These are phyloP conservation scores for Columba livia DNA, from an alignment of 2,113 vertebrate species.

Conservation along the genomic window DNA sequence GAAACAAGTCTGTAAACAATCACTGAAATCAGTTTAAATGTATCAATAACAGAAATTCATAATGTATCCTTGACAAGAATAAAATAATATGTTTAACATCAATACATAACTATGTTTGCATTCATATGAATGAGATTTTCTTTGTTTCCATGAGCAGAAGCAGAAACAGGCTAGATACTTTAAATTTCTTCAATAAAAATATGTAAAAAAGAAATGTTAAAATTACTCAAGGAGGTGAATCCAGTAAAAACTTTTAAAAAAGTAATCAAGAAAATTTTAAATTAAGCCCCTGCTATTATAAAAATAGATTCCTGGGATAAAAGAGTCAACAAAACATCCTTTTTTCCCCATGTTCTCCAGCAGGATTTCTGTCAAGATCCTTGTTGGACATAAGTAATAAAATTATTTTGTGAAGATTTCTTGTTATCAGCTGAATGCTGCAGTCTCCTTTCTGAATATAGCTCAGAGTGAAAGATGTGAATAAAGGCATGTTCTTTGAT, in stretches of 20 bases:
- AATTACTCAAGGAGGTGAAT: neutral
- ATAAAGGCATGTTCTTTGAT: neutral
- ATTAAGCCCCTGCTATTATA: neutral
- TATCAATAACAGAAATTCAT: neutral
- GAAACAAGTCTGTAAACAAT: neutral
- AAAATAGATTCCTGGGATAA: slow-evolving; percentile 7
- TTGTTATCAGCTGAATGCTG: neutral
- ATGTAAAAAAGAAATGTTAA: neutral
- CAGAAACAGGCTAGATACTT: neutral
- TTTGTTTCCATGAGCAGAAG: neutral
- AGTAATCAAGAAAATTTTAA: neutral
- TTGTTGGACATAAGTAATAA: neutral
- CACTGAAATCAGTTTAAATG: neutral
- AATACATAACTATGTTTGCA: neutral
- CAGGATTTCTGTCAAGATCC: neutral
- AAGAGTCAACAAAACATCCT: neutral
- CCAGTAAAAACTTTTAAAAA: neutral
- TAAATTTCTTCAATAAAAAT: neutral
- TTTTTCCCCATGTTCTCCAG: neutral
- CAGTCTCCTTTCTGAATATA: neutral
- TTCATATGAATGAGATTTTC: neutral
- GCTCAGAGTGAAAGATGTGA: neutral
- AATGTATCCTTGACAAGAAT: neutral
- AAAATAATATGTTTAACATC: neutral
- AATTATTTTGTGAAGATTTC: neutral